phyloP scores from a whole-genome alignment of 2,113 vertebrate species.

The Suricata suricatta region DNA sequence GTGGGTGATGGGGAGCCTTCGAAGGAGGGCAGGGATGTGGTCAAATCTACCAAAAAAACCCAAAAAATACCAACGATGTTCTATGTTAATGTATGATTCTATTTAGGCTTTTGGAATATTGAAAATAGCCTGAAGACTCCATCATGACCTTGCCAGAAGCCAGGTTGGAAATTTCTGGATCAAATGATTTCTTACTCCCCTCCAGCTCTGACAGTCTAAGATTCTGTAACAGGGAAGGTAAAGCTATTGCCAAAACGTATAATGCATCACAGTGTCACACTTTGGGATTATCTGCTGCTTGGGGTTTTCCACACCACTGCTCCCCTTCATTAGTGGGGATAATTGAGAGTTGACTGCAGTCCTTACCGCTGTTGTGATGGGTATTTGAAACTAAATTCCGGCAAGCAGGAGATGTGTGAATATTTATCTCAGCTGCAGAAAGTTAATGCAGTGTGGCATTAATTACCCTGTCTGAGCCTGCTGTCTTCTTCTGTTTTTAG shows the following conservation, averaged over 20 bases:
- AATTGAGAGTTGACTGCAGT: constrained; percentile 77
- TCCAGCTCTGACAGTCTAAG: constrained; percentile 5
- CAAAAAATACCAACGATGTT: background rate
- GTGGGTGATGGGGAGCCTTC: background rate
- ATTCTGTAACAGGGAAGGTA: constrained; percentile 52
- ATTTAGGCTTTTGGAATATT: background rate
- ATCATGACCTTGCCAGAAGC: constrained; percentile 32
- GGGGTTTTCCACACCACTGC: constrained; percentile 73
- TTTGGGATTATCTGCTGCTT: constrained; percentile 67
- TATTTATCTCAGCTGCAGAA: constrained; percentile 82
- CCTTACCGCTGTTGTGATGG: constrained; percentile 65
- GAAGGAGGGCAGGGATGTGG: background rate
- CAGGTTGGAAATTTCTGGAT: constrained; percentile 1
- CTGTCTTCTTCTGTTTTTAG: constrained; percentile 81
- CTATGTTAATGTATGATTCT: background rate
- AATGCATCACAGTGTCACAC: constrained; percentile 64
- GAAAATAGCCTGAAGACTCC: constrained; percentile 3
- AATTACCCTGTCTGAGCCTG: constrained; percentile 83
- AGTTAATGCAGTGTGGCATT: constrained; percentile 83
- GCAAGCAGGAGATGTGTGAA: constrained; percentile 70
- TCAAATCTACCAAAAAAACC: background rate
- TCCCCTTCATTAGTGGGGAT: constrained; percentile 78
- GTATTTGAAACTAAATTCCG: constrained; percentile 77
- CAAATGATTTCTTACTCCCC: constrained; percentile 38
- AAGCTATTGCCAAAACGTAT: constrained; percentile 26